Conservation (phyloP, 2,888 invertebrate genomes). For the Priocnemis perturbator region DNA sequence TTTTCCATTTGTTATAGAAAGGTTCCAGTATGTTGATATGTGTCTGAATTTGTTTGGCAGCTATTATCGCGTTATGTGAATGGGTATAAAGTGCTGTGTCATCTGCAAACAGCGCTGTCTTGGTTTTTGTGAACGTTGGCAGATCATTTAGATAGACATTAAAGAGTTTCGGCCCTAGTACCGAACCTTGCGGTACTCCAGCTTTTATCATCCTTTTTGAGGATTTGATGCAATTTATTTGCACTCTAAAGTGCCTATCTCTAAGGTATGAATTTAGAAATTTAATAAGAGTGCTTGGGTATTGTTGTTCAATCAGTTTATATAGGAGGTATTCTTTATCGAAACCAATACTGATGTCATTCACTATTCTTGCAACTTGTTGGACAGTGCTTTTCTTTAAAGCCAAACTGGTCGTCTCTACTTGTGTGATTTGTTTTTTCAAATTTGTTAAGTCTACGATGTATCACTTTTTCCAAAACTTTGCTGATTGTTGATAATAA, state of each 20-base stretch:
- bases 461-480: constrained; percentile 34
- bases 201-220: constrained; percentile 31
- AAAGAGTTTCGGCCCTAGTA: constrained; percentile 44
- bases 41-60: constrained; percentile 15
- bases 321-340: constrained; percentile 45
- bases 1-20: not conserved
- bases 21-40: not conserved
- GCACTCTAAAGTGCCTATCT: constrained; percentile 41
- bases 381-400: constrained; percentile 55
- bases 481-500: constrained; percentile 36
- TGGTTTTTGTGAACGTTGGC: constrained; percentile 36
- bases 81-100: constrained; percentile 47
- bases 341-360: constrained; percentile 51
- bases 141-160: constrained; percentile 45
- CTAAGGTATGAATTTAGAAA: constrained; percentile 51
- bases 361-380: constrained; percentile 58
- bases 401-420: constrained; percentile 59
- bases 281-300: constrained; percentile 39
- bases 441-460: constrained; percentile 29
- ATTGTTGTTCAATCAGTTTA: not conserved
- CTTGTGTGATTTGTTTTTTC: constrained; percentile 39
- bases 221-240: constrained; percentile 39
- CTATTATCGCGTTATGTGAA: constrained; percentile 38
- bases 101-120: constrained; percentile 37
- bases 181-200: constrained; percentile 44